These are phyloP conservation scores for Sebastes dallii DNA, from an alignment of 2,797 vertebrate genomes.

Conservation along the genomic window DNA sequence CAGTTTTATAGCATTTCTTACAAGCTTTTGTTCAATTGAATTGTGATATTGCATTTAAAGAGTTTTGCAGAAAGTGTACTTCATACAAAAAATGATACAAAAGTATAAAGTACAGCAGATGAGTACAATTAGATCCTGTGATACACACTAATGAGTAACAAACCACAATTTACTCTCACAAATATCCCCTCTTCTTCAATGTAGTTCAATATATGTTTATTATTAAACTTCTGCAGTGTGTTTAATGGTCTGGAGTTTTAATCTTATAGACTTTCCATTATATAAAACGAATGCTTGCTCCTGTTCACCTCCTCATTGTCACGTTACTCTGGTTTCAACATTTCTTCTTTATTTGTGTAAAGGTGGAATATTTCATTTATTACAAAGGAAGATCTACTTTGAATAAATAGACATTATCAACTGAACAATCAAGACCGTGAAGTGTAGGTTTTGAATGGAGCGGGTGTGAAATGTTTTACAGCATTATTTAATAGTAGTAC, in stretches of 20 bases:
- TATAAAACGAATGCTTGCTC: not conserved
- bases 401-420: not conserved
- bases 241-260: not conserved
- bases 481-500: not conserved
- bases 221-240: not conserved
- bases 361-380: not conserved
- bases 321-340: not conserved
- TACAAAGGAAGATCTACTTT: not conserved
- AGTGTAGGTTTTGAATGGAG: not conserved
- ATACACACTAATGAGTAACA: not conserved
- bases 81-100: not conserved
- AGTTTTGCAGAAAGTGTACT: not conserved
- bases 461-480: not conserved
- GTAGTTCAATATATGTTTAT: too few relatives aligned
- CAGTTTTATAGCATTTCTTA: not conserved
- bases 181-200: not conserved
- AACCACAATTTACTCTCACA: not conserved
- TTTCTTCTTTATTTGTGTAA: not conserved
- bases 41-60: not conserved
- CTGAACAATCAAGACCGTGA: not conserved
- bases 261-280: not conserved
- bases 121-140: not conserved
- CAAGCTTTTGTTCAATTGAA: not conserved
- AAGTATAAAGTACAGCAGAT: not conserved
- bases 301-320: not conserved